A percentile compares a stretch with the other conserved stretches of the same genome.
phyloP scores from a whole-genome alignment of 2,113 vertebrate genomes.

The Mus pahari region DNA sequence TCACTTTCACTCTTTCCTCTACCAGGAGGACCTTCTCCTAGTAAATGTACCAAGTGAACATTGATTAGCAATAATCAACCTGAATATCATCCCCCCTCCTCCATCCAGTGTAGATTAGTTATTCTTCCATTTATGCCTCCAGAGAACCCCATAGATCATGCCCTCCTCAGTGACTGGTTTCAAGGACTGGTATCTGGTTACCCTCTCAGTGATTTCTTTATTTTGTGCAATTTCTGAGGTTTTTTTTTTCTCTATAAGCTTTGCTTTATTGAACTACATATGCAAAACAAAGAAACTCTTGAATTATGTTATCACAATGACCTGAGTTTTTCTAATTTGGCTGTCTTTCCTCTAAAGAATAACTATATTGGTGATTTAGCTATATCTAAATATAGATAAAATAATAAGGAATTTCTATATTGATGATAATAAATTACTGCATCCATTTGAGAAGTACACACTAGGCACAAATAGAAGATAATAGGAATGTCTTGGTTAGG shows the following conservation, averaged over 20 bases:
- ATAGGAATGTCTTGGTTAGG: neutral
- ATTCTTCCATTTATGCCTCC: neutral
- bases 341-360: neutral
- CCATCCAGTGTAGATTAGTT: neutral
- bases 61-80: neutral
- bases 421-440: neutral
- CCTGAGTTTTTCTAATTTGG: slow-evolving; percentile 1
- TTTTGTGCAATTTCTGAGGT: neutral
- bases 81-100: neutral
- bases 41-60: neutral
- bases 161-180: neutral
- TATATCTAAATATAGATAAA: too few relatives aligned
- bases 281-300: neutral
- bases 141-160: neutral
- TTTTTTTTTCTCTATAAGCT: neutral
- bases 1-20: neutral
- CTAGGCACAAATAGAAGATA: neutral
- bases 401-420: neutral
- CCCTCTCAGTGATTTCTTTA: neutral
- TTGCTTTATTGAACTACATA: neutral
- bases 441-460: neutral
- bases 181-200: neutral
- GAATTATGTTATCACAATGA: neutral
- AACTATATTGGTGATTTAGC: neutral
- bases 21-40: neutral